Evolutionary conservation across 2,797 vertebrate genomes (phyloP), one percentile per base, ranked within the genome.

Genomic region (Macrochelys suwanniensis): DNA sequence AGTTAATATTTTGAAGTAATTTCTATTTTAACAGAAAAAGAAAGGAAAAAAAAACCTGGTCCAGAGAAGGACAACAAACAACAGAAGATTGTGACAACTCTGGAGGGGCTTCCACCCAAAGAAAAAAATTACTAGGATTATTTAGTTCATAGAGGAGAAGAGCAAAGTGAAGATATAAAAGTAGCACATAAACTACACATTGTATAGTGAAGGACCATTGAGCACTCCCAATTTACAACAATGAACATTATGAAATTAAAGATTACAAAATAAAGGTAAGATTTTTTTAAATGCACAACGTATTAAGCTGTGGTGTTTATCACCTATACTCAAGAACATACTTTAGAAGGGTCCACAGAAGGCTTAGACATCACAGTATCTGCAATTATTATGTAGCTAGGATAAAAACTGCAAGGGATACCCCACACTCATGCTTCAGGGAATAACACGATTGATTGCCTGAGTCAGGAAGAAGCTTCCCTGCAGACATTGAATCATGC

Each of bases 271-370:
- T n/a, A 65, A 37, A 68, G 33, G 11, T 23, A 59, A 59, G 12
- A 7, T 11, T 6, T 96, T 96, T 96, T 89, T 91, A 90, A 89
- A 42, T 1, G 84, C 2, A 2, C 82, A 61, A 59, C 79, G 61
- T 33, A 80, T 28, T 17, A 90, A 71, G 9, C 45, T 0, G 0
- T 3, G 1, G 57, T 87, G 87, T 2, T 4, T n/a, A 91, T 33
- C n/a, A 82, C 16, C 31, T 77, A 59, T 56, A 13, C 82, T 91
- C 71, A 76, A 77, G 13, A 49, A 49, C 15, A 31, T 77, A 28
- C 49, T 77, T 89, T 21, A 82, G 56, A 61, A 76, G 92, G 37
- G 19, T 45, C 85, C 42, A 53, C 7, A 0, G 56, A 45, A 59
- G 56, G 19, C 80, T 83, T 82, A 89, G 51, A 45, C 33, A 53